Base-by-base conservation (phyloP, 2,113 vertebrate genomes). In the Microcebus lehilahytsara region DNA sequence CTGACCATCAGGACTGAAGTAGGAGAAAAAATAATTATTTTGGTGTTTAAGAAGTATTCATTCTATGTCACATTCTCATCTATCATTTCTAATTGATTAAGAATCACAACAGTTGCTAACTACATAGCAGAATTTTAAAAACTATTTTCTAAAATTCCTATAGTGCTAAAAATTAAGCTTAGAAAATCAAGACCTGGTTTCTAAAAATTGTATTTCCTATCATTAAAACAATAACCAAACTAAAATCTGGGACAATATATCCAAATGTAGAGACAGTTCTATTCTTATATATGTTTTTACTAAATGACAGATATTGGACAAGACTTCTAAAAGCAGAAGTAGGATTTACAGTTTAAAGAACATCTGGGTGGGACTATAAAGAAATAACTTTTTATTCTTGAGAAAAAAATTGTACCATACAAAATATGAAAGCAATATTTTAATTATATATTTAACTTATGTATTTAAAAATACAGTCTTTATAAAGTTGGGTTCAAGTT, bases 1-100 rank as follows among this genome's bases (percentile, higher is more conserved):
- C 89, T 99, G 99, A 37, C 99, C 99, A 94, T 99, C 99, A 64
- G 99, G 98, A 92, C 99, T 99, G 96, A 95, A 91, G 71, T 34
- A 83, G 42, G 60, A 85, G 93, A 53, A 72, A 83, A 77, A 79
- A 85, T 46, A 66, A 85, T 83, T 67, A 96, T 85, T 93, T 40
- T 85, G 30, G 30, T 49, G 30, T 86, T 96, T 64, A 95, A 64
- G 32, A 78, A 95, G 25, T 66, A 51, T 78, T 92, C 60, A 81
- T 85, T 93, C 34, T 72, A 46, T 49, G 13, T 84, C 49, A 93
- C 42, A 85, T 83, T 93, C 42, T 89, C 64, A 87, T 74, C 12
- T 37, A 53, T 89, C 12, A 86, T 72, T 93, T 94, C 71, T 58
- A 86, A 89, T 30, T 86, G 32, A 90, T 93, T 85, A 93, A 71